These are phyloP conservation scores for Coptotermes formosanus DNA, from an alignment of 1,140 invertebrate genomes.

Conservation along the genomic window DNA sequence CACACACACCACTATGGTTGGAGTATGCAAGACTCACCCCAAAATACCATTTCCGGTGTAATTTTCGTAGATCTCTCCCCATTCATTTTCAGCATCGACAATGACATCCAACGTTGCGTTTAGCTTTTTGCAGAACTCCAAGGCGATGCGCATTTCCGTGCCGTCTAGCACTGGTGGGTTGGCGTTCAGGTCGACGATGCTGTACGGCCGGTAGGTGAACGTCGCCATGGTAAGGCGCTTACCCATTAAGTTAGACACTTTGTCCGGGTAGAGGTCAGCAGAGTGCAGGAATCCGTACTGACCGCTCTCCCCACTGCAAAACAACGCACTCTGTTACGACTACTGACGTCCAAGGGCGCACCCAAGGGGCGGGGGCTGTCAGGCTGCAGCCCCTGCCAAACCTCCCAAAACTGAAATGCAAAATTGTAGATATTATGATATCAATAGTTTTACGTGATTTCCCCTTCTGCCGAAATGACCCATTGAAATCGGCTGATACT, in stretches of 20 bases:
- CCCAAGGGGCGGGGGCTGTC: no score
- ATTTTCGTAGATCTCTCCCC: slow-evolving; percentile 59
- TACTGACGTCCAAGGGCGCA: no score
- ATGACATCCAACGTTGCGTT: slow-evolving; percentile 52
- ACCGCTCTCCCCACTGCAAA: background rate
- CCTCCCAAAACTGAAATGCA: no score
- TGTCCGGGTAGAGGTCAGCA: background rate
- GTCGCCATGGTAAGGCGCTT: background rate
- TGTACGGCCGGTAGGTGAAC: slow-evolving; percentile 4
- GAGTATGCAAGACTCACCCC: background rate
- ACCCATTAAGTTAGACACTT: background rate
- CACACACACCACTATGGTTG: no score
- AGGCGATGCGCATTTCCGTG: slow-evolving; percentile 46
- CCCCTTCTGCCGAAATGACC: no score
- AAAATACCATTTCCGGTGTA: slow-evolving; percentile 52
- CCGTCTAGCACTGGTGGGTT: slow-evolving; percentile 40
- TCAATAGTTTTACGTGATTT: no score
- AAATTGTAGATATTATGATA: no score
- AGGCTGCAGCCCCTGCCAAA: no score
- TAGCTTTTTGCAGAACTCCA: slow-evolving; percentile 43
- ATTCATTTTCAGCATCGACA: slow-evolving; percentile 52
- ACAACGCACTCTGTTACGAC: no score
- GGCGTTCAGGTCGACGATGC: background rate
- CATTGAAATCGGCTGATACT: no score
- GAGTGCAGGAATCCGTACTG: background rate